Conservation (phyloP, 2,888 invertebrate species). For the Ectropis crepuscularia region DNA sequence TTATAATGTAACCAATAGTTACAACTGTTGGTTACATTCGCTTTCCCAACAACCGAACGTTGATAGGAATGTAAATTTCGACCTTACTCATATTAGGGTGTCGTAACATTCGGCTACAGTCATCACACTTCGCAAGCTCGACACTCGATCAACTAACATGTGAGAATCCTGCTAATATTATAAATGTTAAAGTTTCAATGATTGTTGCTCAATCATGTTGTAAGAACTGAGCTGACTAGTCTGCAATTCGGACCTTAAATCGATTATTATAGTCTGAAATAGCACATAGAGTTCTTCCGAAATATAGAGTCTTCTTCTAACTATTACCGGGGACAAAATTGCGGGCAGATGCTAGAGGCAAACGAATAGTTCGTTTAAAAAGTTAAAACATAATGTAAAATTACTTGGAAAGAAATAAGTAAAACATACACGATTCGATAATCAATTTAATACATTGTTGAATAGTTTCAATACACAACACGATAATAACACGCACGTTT, state of each 20-base stretch:
- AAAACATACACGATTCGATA: not conserved
- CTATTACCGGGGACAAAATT: too few species aligned
- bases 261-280: too few species aligned
- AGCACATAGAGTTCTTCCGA: too few species aligned
- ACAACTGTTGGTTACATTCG: slow-evolving; percentile 13
- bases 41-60: slow-evolving; percentile 28
- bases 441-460: not conserved
- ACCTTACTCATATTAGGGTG: slow-evolving; percentile 34
- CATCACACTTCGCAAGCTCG: not conserved
- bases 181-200: too few species aligned
- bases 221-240: too few species aligned
- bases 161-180: not conserved
- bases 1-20: not conserved
- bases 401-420: too few species aligned
- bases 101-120: slow-evolving; percentile 36
- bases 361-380: too few species aligned
- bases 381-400: too few species aligned
- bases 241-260: too few species aligned
- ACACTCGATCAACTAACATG: not conserved
- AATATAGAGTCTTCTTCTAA: too few species aligned
- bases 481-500: slow-evolving; percentile 16
- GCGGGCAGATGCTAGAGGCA: too few species aligned
- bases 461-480: slow-evolving; percentile 12
- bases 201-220: too few species aligned
- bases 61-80: slow-evolving; percentile 39